phyloP scores from a whole-genome alignment of 2,888 invertebrate species.

The Leptura quadrifasciata region DNA sequence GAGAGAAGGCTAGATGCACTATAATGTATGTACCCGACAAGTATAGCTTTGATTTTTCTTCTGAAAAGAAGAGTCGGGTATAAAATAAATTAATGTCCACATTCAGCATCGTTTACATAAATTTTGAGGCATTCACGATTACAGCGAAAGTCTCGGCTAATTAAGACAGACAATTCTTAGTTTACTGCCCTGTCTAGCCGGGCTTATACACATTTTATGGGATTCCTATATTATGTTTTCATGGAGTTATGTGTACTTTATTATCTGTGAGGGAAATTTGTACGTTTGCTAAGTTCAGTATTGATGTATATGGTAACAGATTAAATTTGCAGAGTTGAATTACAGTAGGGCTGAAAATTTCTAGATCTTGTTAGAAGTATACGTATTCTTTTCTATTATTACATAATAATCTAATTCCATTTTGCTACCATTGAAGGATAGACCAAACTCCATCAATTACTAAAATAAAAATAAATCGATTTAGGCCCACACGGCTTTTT shows the following conservation, averaged over 20 bases:
- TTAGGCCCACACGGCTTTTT: too few species aligned
- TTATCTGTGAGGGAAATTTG: slow-evolving; percentile 27
- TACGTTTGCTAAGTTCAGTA: slow-evolving; percentile 33
- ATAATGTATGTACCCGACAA: too few species aligned
- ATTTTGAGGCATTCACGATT: not conserved
- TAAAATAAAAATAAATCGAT: too few species aligned
- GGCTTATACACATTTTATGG: slow-evolving; percentile 36
- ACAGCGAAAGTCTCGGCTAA: not conserved
- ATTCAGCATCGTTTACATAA: not conserved
- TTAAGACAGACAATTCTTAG: slow-evolving; percentile 1
- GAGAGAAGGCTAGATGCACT: too few species aligned
- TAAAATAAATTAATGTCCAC: too few species aligned
- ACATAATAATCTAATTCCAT: too few species aligned
- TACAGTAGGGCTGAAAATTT: not conserved
- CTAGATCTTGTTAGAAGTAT: too few species aligned
- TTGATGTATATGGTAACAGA: slow-evolving; percentile 19
- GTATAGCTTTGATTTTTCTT: too few species aligned
- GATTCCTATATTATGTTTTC: slow-evolving; percentile 38
- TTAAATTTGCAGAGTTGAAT: slow-evolving; percentile 1
- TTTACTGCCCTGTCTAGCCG: slow-evolving; percentile 10
- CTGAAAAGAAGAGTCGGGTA: too few species aligned
- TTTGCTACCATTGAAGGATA: too few species aligned
- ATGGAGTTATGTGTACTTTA: slow-evolving; percentile 31
- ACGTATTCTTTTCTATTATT: too few species aligned
- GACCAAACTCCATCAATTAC: too few species aligned